A percentile compares a stretch with the other conserved stretches of the same genome.
These are phyloP conservation scores for Andricus quercusramuli DNA, from an alignment of 2,888 invertebrate species.

Conservation along the genomic window DNA sequence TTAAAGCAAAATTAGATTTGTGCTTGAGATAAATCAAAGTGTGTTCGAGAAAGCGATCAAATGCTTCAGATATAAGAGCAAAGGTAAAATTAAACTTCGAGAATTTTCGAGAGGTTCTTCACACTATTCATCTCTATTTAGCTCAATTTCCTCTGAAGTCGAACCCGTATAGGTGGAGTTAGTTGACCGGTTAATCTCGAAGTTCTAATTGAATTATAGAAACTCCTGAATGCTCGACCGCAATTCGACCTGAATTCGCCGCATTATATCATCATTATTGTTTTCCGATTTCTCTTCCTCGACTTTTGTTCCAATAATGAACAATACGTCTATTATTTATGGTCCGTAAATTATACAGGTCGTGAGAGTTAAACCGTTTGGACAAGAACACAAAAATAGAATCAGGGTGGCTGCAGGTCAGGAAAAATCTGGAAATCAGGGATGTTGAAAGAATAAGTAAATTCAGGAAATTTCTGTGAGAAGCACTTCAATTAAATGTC, in stretches of 20 bases:
- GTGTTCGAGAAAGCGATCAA: conserved; percentile 27
- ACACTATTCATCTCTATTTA: conserved; percentile 31
- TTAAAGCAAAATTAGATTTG: background rate
- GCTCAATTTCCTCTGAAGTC: conserved; percentile 33
- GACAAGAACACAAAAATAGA: background rate
- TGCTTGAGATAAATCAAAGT: background rate
- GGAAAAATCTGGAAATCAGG: too few relatives aligned
- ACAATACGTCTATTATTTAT: background rate
- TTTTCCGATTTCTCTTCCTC: conserved; percentile 21
- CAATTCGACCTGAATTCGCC: conserved; percentile 42
- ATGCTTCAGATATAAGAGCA: conserved; percentile 1
- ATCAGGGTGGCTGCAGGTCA: too few relatives aligned
- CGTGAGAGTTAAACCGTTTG: background rate
- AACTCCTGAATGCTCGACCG: conserved; percentile 52
- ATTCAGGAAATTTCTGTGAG: too few relatives aligned
- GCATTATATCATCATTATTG: conserved; percentile 29
- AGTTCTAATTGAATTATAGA: conserved; percentile 58
- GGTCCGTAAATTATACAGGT: background rate
- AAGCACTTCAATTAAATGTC: too few relatives aligned
- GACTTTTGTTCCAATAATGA: conserved; percentile 6
- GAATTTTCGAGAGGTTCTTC: conserved; percentile 21
- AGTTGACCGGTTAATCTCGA: conserved; percentile 56
- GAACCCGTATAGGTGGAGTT: conserved; percentile 45
- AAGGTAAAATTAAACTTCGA: conserved; percentile 11
- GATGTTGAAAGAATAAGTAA: too few relatives aligned